Percentiles rank a stretch among this genome's conserved stretches.
Evolutionary conservation across 2,797 vertebrate genomes (phyloP).

Genomic region (Leptatherina wallacei): DNA sequence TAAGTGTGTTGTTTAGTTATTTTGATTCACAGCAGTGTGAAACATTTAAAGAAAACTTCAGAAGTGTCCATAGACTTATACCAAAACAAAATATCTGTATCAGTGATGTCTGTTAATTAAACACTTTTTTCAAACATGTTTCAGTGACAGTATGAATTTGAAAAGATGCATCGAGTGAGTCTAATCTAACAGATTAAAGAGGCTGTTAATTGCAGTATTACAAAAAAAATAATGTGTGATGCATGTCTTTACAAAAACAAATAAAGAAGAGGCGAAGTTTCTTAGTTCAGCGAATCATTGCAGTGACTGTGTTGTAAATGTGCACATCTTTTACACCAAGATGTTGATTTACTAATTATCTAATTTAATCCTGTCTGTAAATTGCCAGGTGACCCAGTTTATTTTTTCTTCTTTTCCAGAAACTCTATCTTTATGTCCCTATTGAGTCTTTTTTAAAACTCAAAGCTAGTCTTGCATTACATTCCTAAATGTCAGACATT

Average conservation of each 20-base stretch:
- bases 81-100: neutral
- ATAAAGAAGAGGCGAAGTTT: neutral
- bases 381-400: neutral
- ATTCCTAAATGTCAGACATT: conserved; percentile 66
- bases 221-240: no score
- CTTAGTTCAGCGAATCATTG: neutral
- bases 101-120: neutral
- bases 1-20: neutral
- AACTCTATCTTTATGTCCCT: neutral
- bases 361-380: neutral
- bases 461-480: conserved; percentile 49
- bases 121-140: neutral
- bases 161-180: neutral
- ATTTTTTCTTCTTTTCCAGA: neutral
- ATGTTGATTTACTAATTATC: neutral
- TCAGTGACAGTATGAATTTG: neutral
- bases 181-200: neutral
- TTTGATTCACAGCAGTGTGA: neutral
- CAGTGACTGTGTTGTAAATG: neutral
- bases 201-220: neutral
- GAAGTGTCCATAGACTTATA: neutral
- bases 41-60: neutral
- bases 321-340: neutral
- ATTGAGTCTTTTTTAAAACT: conserved; percentile 23
- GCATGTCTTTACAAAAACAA: no score